Evolutionary conservation across 2,888 invertebrate genomes (phyloP), one percentile per base, ranked within the genome.

Genomic region (Coleophora flavipennella): DNA sequence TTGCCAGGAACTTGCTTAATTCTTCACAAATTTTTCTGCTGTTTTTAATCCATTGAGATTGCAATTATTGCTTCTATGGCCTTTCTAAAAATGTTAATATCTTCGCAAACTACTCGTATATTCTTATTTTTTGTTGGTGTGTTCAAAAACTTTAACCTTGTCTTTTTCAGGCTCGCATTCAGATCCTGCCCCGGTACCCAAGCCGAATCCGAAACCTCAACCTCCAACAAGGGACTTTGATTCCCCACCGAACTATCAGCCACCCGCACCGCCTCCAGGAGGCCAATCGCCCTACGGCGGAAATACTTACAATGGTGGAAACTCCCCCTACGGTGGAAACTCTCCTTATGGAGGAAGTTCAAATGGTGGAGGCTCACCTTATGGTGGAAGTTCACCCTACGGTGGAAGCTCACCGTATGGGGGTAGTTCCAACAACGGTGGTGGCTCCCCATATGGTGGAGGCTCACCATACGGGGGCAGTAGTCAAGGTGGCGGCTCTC

Each of bases 161-260:
- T n/a, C 8, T 10, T 29, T 70, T 76, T 26, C 63, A 84, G 85
- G 84, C 13, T 71, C 78, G 7, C 69, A 85, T 44, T 52, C 79
- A 2, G 74, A 72, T 40, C 81, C 84, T 25, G 55, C 64, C 1
- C 58, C 62, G 38, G 55, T 50, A 2, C 56, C 73, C 0, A 69
- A 57, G 31, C 64, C 67, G 1, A 44, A 58, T 12, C 68, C 72
- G 1, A 67, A 60, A 36, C 78, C 75, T 8, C 71, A 64, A 41
- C 46, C 67, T 10, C 73, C 78, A 3, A 49, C 69, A 8, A 54
- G 57, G 27, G 59, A 67, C 49, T 69, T 61, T 38, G 80, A 84
- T 39, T 62, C 69, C 2, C 53, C 67, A 1, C 85, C 85, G 3
- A 70, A 64, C 49, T 84, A 85, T 55, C 71, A 79, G 8, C 74